phyloP scores from a whole-genome alignment of 2,113 vertebrate species.

The Pipra filicauda region DNA sequence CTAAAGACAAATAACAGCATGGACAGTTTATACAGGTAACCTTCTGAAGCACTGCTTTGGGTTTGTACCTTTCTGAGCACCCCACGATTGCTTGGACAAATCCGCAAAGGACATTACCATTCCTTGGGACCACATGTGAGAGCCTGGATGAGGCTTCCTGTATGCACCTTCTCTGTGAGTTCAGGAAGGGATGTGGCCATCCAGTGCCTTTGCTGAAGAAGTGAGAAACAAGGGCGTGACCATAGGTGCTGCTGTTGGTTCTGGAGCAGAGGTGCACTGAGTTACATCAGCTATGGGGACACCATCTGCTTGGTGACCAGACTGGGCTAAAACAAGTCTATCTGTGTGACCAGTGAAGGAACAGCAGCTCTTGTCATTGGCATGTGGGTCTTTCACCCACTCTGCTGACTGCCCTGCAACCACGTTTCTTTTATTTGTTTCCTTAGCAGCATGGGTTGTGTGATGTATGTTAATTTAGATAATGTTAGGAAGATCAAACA shows the following conservation, averaged over 20 bases:
- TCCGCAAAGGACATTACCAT: background rate
- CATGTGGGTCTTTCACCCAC: background rate
- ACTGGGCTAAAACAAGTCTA: background rate
- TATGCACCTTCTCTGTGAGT: background rate
- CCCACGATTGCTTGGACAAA: background rate
- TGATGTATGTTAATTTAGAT: fast-evolving
- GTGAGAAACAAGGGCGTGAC: background rate
- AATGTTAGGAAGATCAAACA: background rate
- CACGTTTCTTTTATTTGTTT: background rate
- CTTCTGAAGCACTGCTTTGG: background rate
- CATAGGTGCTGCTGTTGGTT: fast-evolving
- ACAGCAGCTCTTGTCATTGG: background rate
- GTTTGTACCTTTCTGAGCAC: background rate
- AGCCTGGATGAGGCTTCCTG: background rate
- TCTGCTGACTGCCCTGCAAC: no score
- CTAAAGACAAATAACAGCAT: background rate
- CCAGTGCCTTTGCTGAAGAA: background rate
- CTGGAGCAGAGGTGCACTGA: background rate
- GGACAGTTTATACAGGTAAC: background rate
- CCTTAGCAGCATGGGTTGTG: background rate
- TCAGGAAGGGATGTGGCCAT: background rate
- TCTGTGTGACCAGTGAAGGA: background rate
- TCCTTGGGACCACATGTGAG: background rate
- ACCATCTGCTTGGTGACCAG: no score
- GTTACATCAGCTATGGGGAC: background rate